Evolutionary conservation across 2,113 vertebrate genomes (phyloP).

Genomic region (Ranitomeya imitator): DNA sequence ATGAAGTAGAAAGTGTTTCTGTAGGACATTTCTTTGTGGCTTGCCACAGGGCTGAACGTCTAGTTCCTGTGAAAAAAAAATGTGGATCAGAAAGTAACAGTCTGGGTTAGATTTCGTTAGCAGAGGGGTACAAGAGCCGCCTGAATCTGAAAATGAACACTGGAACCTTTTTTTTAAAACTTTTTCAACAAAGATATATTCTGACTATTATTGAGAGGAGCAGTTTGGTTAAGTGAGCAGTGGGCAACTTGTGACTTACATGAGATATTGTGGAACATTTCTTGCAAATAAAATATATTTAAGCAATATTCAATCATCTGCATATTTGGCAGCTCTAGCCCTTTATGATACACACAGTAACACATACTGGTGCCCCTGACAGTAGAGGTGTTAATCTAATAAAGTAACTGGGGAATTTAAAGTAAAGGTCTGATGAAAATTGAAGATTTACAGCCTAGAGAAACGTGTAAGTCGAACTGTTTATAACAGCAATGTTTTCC

Average conservation of each 20-base stretch:
- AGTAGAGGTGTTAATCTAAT: conserved; percentile 47
- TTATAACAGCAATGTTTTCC: conserved; percentile 29
- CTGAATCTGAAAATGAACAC: neutral
- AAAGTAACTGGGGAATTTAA: conserved; percentile 36
- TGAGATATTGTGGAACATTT: neutral
- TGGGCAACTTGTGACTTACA: neutral
- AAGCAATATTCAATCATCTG: conserved; percentile 22
- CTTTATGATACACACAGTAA: conserved; percentile 22
- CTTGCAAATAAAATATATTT: neutral
- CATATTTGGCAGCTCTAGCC: neutral
- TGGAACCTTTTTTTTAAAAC: neutral
- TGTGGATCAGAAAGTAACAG: neutral
- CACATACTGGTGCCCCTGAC: conserved; percentile 24
- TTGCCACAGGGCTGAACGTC: neutral
- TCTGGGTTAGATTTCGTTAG: neutral
- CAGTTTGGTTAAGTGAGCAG: neutral
- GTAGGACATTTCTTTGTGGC: neutral
- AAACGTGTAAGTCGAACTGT: conserved; percentile 20
- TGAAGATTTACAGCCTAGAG: conserved; percentile 21
- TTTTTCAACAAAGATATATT: neutral
- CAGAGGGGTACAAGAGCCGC: too few species aligned
- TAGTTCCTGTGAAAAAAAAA: neutral
- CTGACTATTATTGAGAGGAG: neutral
- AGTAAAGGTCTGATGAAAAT: conserved; percentile 42
- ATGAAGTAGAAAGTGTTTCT: neutral